Conservation (phyloP, 2,113 vertebrate species). For the Hyperopisus bebe region DNA sequence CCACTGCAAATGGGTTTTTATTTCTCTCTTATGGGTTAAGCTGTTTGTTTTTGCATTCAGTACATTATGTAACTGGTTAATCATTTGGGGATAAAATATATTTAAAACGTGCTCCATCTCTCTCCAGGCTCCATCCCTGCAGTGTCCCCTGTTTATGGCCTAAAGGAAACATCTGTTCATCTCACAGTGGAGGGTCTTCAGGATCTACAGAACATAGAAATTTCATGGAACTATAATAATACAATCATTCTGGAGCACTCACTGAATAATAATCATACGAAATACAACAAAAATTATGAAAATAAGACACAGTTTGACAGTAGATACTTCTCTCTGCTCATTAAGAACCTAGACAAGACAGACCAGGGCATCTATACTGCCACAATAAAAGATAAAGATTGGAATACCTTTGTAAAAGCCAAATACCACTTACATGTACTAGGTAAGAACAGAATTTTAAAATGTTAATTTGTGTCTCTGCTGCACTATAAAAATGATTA, state of each 20-base stretch:
- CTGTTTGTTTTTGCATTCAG: neutral
- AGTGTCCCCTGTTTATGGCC: no score
- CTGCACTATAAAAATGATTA: no score
- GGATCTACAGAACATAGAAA: neutral
- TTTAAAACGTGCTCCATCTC: no score
- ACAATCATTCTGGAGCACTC: no score
- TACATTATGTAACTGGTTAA: neutral
- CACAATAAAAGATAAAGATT: neutral
- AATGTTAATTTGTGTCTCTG: neutral
- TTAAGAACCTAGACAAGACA: neutral
- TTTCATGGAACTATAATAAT: neutral
- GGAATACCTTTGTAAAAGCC: neutral
- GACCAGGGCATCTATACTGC: neutral
- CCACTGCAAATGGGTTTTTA: no score
- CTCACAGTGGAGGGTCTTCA: no score
- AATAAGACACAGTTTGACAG: neutral
- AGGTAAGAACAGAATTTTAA: neutral
- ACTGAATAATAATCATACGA: accelerated
- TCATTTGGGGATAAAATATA: neutral
- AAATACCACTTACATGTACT: neutral
- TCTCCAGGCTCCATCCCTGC: no score
- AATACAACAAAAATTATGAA: accelerated
- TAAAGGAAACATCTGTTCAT: no score
- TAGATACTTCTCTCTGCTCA: neutral
- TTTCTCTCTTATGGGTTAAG: no score